A percentile compares a stretch with the other conserved stretches of the same genome.
Evolutionary conservation across 2,888 invertebrate genomes (phyloP).

Genomic region (Pyrocoelia pectoralis): DNA sequence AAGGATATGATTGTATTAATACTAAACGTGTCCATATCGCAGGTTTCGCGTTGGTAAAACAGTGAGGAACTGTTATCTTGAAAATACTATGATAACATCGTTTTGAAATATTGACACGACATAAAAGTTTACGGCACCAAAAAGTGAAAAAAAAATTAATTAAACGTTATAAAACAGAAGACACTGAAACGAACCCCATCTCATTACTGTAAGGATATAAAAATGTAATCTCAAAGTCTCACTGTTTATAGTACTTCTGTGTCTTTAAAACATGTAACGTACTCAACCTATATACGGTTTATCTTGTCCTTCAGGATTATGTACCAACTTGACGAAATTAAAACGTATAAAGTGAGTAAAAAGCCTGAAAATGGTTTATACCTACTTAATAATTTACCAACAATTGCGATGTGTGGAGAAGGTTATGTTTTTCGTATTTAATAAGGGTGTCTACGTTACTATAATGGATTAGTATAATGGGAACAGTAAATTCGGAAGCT

Average conservation of each 20-base stretch:
- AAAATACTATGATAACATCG: no score
- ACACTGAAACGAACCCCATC: background rate
- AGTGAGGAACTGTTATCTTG: no score
- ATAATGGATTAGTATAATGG: background rate
- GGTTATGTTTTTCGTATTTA: background rate
- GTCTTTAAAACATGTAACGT: background rate
- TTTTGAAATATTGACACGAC: no score
- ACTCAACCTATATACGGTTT: background rate
- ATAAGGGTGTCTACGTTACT: background rate
- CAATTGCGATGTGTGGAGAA: background rate
- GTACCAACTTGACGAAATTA: no score
- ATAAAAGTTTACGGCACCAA: background rate
- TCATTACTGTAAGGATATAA: background rate
- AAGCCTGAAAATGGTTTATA: background rate
- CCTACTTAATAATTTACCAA: background rate
- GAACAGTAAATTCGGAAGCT: background rate
- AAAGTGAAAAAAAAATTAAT: background rate
- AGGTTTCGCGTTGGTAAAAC: no score
- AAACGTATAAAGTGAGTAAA: background rate
- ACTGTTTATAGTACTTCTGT: background rate
- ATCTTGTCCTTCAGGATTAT: background rate
- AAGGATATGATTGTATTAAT: no score
- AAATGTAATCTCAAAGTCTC: slow-evolving; percentile 1
- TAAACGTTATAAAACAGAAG: background rate
- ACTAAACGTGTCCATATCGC: no score